phyloP scores from a whole-genome alignment of 2,797 vertebrate genomes.

The Borostomias antarcticus region DNA sequence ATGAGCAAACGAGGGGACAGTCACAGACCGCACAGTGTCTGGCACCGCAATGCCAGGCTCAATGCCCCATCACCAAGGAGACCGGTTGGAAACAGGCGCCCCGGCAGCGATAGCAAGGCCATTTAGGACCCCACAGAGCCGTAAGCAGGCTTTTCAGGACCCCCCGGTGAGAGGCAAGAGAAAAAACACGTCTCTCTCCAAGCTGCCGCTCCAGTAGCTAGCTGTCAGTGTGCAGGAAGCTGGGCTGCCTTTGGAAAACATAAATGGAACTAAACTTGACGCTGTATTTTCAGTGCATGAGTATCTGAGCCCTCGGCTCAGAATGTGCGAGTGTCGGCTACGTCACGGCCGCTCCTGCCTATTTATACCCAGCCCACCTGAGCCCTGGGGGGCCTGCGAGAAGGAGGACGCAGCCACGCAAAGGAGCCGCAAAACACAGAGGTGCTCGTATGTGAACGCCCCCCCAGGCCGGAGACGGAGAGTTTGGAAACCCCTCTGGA shows the following conservation, averaged over 20 bases:
- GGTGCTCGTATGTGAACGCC: not conserved
- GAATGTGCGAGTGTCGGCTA: constrained; percentile 15
- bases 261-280: not conserved
- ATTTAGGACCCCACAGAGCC: constrained; percentile 15
- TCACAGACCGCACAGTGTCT: constrained; percentile 52
- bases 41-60: constrained; percentile 35
- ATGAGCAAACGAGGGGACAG: constrained; percentile 54
- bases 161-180: constrained; percentile 24
- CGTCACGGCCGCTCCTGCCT: not conserved
- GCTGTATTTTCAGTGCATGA: not conserved
- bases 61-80: constrained; percentile 50
- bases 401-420: not conserved
- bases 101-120: constrained; percentile 14
- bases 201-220: not conserved
- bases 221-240: not conserved
- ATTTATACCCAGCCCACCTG: constrained; percentile 7
- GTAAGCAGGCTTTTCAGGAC: constrained; percentile 3
- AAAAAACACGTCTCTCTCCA: not conserved
- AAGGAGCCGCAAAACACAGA: constrained; percentile 3
- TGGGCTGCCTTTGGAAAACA: not conserved
- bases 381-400: not conserved
- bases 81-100: constrained; percentile 41
- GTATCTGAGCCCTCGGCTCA: not conserved
- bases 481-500: constrained; percentile 14
- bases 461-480: not conserved